Percentiles rank a stretch among this genome's conserved stretches.
phyloP scores from a whole-genome alignment of 2,113 vertebrate species.

The Martes martes region DNA sequence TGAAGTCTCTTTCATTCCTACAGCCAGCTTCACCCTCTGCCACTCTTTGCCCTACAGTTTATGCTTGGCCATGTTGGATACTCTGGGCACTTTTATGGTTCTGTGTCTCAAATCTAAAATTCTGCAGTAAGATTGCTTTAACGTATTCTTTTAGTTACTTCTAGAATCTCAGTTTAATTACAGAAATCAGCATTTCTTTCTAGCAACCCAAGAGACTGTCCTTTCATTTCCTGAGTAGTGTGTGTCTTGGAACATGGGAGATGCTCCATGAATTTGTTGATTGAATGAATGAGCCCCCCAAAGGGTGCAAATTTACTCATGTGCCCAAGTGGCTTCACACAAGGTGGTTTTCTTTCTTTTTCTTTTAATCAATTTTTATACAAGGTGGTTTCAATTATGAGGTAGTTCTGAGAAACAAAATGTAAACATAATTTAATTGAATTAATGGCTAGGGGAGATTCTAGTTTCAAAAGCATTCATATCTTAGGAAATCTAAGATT shows the following conservation, averaged over 20 bases:
- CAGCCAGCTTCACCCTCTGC: background rate
- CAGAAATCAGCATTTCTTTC: background rate
- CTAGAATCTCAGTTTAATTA: background rate
- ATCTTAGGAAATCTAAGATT: background rate
- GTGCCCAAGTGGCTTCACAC: background rate
- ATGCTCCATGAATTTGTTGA: background rate
- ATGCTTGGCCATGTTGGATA: background rate
- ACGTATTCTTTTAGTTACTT: background rate
- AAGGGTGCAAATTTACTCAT: background rate
- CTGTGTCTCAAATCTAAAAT: constrained; percentile 3
- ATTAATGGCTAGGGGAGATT: background rate
- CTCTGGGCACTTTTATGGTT: background rate
- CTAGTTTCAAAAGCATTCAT: background rate
- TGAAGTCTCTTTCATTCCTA: background rate
- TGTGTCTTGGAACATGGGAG: background rate
- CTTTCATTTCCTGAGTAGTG: background rate
- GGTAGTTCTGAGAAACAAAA: constrained; percentile 18
- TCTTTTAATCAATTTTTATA: no score
- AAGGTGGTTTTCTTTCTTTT: background rate
- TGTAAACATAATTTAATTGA: background rate
- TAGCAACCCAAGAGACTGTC: background rate
- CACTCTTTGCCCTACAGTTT: background rate
- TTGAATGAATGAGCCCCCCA: background rate
- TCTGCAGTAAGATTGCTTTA: background rate
- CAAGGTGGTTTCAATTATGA: background rate